Base-by-base conservation (phyloP, 2,888 invertebrate species). In the Cephus nigrinus region DNA sequence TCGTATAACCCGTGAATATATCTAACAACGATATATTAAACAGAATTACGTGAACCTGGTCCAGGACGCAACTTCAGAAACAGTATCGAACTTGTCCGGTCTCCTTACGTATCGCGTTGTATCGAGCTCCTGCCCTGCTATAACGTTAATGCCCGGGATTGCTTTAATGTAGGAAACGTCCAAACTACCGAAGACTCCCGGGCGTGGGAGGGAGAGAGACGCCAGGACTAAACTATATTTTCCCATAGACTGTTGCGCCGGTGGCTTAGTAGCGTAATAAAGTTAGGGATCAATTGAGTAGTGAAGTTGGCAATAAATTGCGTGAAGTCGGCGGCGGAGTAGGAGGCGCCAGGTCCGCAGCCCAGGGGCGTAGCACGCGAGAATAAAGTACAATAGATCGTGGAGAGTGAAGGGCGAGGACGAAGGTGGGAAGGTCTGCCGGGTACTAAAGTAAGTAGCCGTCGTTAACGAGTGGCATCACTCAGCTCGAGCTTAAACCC, bases 401-500 rank as follows among this genome's bases (percentile, higher is more conserved):
- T 69, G 33, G 35, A 78, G 36, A 75, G 75, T 1, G 40, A 76
- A 73, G 68, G 68, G 69, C 69, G 79, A 74, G 75, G 74, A 77
- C 32, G 71, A 71, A 32, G 71, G 71, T 30, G 71, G 71, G 71
- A 71, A 71, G 71, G 71, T 71, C 71, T 30, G 3, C 32, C 15
- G 31, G 71, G 71, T 71, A 71, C 71, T 81, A 75, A 81, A 80
- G 84, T 78, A 80, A 83, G 83, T 82, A 84, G 82, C 80, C 83
- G 79, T 80, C 82, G 84, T 82, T 88, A 89, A 88, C 87, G 88
- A 89, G 88, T 87, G 82, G 84, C 87, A 88, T 89, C 86, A 83
- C 83, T 89, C 87, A 86, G 84, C 80, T 82, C 85, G 80, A 85
- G 87, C 87, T 89, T 89, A 87, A 89, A 87, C 84, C 87, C 87